Evolutionary conservation across 2,113 vertebrate genomes (phyloP).

Genomic region (Neodontobutis hainanensis): DNA sequence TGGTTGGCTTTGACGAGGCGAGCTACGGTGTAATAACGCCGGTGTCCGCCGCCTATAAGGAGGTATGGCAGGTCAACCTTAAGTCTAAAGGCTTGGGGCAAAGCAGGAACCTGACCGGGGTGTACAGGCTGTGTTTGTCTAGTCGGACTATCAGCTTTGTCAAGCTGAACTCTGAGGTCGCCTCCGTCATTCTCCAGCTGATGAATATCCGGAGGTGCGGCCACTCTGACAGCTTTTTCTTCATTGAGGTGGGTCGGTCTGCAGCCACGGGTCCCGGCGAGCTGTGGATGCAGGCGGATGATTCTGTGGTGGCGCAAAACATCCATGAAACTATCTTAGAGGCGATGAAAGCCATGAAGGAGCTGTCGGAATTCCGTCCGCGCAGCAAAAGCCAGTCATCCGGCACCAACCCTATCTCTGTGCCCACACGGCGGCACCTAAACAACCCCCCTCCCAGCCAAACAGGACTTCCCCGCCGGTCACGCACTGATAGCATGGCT

Average conservation of each 20-base stretch:
- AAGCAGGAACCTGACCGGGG: slow-evolving; percentile 88
- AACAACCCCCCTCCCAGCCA: slow-evolving; percentile 85
- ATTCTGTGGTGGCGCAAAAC: slow-evolving; percentile 97
- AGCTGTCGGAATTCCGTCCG: slow-evolving; percentile 93
- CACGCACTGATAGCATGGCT: slow-evolving; percentile 85
- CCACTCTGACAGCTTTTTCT: slow-evolving; percentile 98
- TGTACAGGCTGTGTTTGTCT: slow-evolving; percentile 93
- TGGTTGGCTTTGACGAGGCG: slow-evolving; percentile 84
- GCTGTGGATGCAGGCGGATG: slow-evolving; percentile 98
- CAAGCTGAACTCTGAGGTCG: slow-evolving; percentile 90
- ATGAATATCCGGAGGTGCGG: slow-evolving; percentile 98
- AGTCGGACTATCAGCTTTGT: slow-evolving; percentile 92
- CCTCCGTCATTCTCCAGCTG: slow-evolving; percentile 91
- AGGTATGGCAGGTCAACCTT: slow-evolving; percentile 97
- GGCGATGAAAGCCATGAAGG: slow-evolving; percentile 97
- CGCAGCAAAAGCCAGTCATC: slow-evolving; percentile 98
- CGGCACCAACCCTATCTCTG: slow-evolving; percentile 81
- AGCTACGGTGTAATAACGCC: slow-evolving; percentile 87
- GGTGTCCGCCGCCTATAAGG: slow-evolving; percentile 85
- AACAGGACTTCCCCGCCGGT: slow-evolving; percentile 82
- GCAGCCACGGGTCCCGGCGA: slow-evolving; percentile 95
- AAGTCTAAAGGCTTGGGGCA: slow-evolving; percentile 95
- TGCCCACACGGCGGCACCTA: slow-evolving; percentile 82
- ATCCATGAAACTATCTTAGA: slow-evolving; percentile 98
- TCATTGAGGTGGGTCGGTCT: slow-evolving; percentile 96